Evolutionary conservation across 30 jellyfish, hydroid and myxozoan genomes (phyloP), one percentile per base, ranked within the genome.

Genomic region (Aurelia sp.): DNA sequence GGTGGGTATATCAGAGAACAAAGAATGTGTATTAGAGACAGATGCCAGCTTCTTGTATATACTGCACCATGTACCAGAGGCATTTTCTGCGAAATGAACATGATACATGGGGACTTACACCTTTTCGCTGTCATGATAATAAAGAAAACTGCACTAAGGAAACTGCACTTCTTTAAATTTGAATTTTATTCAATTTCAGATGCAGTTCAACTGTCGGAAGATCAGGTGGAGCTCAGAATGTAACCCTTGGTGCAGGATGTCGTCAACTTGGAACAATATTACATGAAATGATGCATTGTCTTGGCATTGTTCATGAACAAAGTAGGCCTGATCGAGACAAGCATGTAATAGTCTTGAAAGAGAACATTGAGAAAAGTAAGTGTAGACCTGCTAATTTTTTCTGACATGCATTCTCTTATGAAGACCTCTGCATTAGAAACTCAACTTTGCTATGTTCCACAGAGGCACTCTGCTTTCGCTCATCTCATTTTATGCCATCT

Each of bases 121-220:
- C 55, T 44, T 44, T 13, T 44, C 55, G 55, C 15, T 6, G 7
- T 44, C 55, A 6, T 44, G n/a, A n/a, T n/a, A n/a, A n/a, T n/a
- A n/a, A n/a, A n/a, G n/a, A n/a, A n/a, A n/a, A n/a, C n/a, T 8
- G 7, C 16, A 1, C 55, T 44, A 44, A 44, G 0, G 15, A 7
- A 6, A 8, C 55, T 5, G 15, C 55, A 44, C 15, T 44, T 37
- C 3, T 37, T 37, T 0, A 50, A 18, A 59, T 18, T 62, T 13
- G 18, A 23, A 41, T 20, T 77, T 0, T 15, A 23, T 86, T 35
- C 27, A 50, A 16, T 10, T 90, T 11, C 57, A 93, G 98, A 47
- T 93, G 98, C 88, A 93, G 98, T 71, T 93, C 98, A 53, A 74
- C 88, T 21, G 97, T 93, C 35, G 98, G 98, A 0, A 78, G 82